These are phyloP conservation scores for Zaprionus kolodkinae DNA, from an alignment of 1,140 invertebrate genomes.

Conservation along the genomic window DNA sequence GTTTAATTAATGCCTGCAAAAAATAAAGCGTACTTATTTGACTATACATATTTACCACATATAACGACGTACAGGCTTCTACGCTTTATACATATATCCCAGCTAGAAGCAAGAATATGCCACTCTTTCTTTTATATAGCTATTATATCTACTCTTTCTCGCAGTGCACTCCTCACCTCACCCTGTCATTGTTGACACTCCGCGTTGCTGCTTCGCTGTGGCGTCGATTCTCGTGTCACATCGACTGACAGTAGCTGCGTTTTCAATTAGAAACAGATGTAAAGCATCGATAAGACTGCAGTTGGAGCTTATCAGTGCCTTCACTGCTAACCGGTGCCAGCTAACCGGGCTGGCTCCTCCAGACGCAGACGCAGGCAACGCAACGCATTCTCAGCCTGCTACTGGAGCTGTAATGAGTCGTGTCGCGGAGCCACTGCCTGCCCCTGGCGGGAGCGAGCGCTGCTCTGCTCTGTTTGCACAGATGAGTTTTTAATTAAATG, in stretches of 20 bases:
- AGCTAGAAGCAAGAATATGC: too few relatives aligned
- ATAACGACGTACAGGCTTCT: too few relatives aligned
- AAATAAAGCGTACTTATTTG: too few relatives aligned
- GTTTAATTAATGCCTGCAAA: too few relatives aligned
- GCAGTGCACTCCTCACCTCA: slow-evolving; percentile 41
- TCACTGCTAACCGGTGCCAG: slow-evolving; percentile 10
- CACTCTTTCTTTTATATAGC: too few relatives aligned
- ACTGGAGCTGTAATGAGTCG: slow-evolving; percentile 82
- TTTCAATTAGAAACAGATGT: slow-evolving; percentile 84
- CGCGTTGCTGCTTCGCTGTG: slow-evolving; percentile 35
- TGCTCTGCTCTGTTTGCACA: slow-evolving; percentile 62
- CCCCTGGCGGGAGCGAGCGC: background rate
- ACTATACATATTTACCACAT: too few relatives aligned
- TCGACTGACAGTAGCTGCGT: slow-evolving; percentile 79
- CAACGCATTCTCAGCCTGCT: slow-evolving; percentile 36
- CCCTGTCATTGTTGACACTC: slow-evolving; percentile 70
- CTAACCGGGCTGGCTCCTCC: background rate
- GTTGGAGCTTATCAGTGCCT: slow-evolving; percentile 38
- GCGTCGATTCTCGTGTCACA: slow-evolving; percentile 79
- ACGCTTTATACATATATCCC: too few relatives aligned
- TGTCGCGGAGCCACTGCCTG: slow-evolving; percentile 43
- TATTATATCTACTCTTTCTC: background rate
- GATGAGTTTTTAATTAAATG: slow-evolving; percentile 83
- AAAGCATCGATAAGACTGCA: slow-evolving; percentile 65
- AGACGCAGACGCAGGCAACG: too few relatives aligned